Percentiles rank a stretch among this genome's conserved stretches.
Conservation (phyloP, 2,888 invertebrate genomes). For the Helleia helle region DNA sequence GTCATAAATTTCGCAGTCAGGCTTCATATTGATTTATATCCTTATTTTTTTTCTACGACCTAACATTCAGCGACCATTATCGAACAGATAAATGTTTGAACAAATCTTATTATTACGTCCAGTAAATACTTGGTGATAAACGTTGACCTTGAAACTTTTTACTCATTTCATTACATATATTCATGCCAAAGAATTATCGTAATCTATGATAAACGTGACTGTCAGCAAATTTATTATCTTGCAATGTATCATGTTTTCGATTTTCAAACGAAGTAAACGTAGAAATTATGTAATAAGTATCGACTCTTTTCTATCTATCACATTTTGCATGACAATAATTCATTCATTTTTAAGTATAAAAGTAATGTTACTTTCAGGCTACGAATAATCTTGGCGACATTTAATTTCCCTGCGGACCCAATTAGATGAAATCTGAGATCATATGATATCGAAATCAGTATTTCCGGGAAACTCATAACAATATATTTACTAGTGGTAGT, state of each 20-base stretch:
- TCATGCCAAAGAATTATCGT: constrained; percentile 32
- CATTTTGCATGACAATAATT: background rate
- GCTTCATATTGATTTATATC: no score
- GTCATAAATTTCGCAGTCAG: no score
- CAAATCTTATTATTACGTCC: constrained; percentile 9
- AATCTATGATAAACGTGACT: constrained; percentile 31
- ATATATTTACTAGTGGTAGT: no score
- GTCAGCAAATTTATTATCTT: constrained; percentile 28
- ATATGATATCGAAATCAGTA: background rate
- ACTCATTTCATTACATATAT: constrained; percentile 24
- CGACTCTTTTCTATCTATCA: background rate
- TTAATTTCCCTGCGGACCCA: background rate
- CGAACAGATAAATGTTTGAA: constrained; percentile 3
- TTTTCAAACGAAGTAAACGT: background rate
- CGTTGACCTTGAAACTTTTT: constrained; percentile 30
- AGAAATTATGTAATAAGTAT: background rate
- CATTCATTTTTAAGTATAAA: no score
- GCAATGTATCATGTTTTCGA: constrained; percentile 24
- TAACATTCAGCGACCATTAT: background rate
- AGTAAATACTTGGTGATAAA: constrained; percentile 9
- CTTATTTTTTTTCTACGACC: no score
- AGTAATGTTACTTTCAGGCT: no score
- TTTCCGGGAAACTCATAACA: no score
- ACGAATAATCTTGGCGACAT: no score
- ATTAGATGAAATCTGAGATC: background rate